A percentile compares a stretch with the other conserved stretches of the same genome.
Evolutionary conservation across 2,113 vertebrate genomes (phyloP).

Genomic region (Dasyornis broadbenti): DNA sequence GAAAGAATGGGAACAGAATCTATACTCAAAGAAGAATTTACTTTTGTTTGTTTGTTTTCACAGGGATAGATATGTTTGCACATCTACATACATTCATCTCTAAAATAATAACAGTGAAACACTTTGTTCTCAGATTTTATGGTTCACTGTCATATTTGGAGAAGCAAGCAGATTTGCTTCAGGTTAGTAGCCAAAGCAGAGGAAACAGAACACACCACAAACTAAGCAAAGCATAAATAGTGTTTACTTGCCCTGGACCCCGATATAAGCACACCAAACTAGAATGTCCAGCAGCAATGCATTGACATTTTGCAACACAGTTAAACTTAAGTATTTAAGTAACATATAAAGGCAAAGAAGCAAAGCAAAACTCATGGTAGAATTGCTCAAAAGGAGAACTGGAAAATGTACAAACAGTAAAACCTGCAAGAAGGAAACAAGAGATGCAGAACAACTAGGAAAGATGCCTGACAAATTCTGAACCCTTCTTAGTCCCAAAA

Average conservation of each 20-base stretch:
- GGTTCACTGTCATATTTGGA: not conserved
- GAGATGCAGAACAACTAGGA: not conserved
- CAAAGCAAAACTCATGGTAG: not conserved
- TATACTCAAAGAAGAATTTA: not conserved
- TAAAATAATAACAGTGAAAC: not conserved
- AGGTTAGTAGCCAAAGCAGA: not conserved
- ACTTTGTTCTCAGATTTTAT: not conserved
- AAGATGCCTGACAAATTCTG: not conserved
- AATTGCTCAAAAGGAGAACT: not conserved
- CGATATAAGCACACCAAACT: not conserved
- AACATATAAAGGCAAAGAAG: not conserved
- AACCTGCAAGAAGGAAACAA: not conserved
- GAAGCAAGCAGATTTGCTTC: not conserved
- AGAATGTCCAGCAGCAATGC: not conserved
- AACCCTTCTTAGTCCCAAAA: not conserved
- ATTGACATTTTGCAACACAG: not conserved
- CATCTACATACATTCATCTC: not conserved
- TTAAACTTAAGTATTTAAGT: not conserved
- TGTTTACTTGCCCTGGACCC: not conserved
- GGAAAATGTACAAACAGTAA: not conserved
- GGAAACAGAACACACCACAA: not conserved
- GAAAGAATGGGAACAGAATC: not conserved
- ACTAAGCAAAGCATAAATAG: not conserved
- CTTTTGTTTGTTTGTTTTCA: not conserved
- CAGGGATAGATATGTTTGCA: not conserved